phyloP scores from a whole-genome alignment of 2,113 vertebrate species.

The Phylloscopus trochiloides region DNA sequence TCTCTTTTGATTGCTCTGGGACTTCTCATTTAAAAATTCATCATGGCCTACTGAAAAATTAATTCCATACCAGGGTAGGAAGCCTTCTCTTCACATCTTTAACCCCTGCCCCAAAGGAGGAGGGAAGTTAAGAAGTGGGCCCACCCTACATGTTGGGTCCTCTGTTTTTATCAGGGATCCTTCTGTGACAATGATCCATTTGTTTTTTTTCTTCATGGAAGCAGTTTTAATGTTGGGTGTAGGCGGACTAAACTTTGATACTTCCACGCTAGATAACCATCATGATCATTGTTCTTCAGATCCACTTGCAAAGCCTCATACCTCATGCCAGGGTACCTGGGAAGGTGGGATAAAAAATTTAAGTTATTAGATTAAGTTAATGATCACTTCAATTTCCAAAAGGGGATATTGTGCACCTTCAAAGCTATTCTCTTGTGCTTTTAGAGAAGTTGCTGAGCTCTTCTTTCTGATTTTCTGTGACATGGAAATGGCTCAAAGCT shows the following conservation, averaged over 20 bases:
- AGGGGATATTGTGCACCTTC: neutral
- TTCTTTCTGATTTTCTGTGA: neutral
- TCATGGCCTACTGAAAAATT: neutral
- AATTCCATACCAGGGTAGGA: neutral
- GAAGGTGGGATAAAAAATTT: neutral
- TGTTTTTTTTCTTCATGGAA: neutral
- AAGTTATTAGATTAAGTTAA: neutral
- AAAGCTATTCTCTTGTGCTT: neutral
- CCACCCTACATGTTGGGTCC: neutral
- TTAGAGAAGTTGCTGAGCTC: neutral
- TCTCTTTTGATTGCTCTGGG: neutral
- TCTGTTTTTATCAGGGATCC: neutral
- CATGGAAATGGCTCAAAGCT: neutral
- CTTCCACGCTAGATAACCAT: fast-evolving
- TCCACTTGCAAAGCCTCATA: neutral
- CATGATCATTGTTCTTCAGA: neutral
- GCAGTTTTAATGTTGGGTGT: neutral
- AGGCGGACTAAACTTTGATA: neutral
- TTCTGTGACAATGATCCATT: neutral
- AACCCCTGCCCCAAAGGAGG: neutral
- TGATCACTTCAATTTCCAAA: neutral
- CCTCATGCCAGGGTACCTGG: neutral
- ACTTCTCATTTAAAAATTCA: neutral
- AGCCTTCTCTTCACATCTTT: neutral
- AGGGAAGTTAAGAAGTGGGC: neutral